Evolutionary conservation across 1,140 invertebrate genomes (phyloP).

Genomic region (Magallana gigas): DNA sequence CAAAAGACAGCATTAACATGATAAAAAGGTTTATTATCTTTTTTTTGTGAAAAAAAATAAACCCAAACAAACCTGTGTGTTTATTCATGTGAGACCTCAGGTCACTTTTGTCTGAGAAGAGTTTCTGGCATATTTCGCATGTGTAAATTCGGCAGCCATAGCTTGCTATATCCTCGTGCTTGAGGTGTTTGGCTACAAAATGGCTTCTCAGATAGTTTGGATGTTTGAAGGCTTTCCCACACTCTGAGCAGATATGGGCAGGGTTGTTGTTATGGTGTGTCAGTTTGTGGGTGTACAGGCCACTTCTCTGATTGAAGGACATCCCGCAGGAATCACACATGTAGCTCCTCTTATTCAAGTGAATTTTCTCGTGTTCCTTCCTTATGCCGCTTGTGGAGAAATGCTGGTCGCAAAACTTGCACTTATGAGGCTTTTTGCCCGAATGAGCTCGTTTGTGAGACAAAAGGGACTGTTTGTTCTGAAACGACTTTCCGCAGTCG

Average conservation of each 20-base stretch:
- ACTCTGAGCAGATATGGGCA: slow-evolving; percentile 10
- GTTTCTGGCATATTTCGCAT: slow-evolving; percentile 33
- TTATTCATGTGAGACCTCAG: slow-evolving; percentile 31
- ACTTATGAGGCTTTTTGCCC: neutral
- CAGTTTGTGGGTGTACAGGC: slow-evolving; percentile 33
- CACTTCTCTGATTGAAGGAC: slow-evolving; percentile 14
- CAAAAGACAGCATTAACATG: neutral
- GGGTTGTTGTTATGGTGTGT: slow-evolving; percentile 11
- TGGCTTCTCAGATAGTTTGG: neutral
- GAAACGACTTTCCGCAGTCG: slow-evolving; percentile 30
- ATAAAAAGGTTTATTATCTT: too few relatives aligned
- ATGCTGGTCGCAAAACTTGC: slow-evolving; percentile 9
- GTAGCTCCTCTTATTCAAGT: slow-evolving; percentile 16
- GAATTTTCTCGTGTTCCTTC: slow-evolving; percentile 21
- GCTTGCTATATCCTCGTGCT: slow-evolving; percentile 4
- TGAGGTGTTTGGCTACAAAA: slow-evolving; percentile 32
- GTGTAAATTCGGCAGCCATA: slow-evolving; percentile 16
- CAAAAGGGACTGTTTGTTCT: neutral
- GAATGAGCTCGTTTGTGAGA: slow-evolving; percentile 5
- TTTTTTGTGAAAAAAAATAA: too few relatives aligned
- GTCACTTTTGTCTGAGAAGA: slow-evolving; percentile 38
- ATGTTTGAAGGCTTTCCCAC: slow-evolving; percentile 13
- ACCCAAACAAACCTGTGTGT: slow-evolving; percentile 16
- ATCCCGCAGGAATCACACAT: slow-evolving; percentile 40
- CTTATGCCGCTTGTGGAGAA: neutral